Base-by-base conservation (phyloP, 2,113 vertebrate species). In the Corythoichthys intestinalis region DNA sequence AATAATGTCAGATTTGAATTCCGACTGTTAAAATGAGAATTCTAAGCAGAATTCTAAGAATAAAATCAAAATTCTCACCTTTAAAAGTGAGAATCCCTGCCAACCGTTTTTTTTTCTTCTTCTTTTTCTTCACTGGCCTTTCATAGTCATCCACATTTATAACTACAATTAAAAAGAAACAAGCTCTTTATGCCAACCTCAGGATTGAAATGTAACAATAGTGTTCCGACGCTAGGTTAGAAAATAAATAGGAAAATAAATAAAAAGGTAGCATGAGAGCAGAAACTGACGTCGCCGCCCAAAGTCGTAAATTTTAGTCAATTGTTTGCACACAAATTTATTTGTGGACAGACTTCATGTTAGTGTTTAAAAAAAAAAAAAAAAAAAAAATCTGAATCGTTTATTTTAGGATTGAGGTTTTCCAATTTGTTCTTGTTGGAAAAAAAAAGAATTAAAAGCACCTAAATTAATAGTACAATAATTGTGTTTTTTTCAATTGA, bases 171-270 rank as follows among this genome's bases (percentile, higher is more conserved):
- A 20, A 54, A 54, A 58, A 58, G 41, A 37, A 1, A 37, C 0
- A 12, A 4, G 4, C 20, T 34, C 9, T 56, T n/a, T 34, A 20
- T 56, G 20, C 20, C 34, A 5, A 54, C 9, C 20, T 28, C 52
- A 4, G 12, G 14, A 37, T 13, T 58, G 56, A 58, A 58, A 58
- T 58, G 34, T 34, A 58, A 58, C 5, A 35, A 37, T 37, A 37
- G 13, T 12, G 12, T 37, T 57, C 28, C 6, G 11, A 14, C 7
- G 28, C 56, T 37, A 14, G 12, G 56, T 5, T 58, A 58, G 20
- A 38, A 58, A 58, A 58, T 56, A 56, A 56, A 56, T 56, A 56
- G 13, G 53, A 58, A 34, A 58, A 57, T 57, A 57, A 58, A 58
- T 58, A 58, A 37, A 58, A 37, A 37, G 34, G 34, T 37, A 37